A percentile compares a stretch with the other conserved stretches of the same genome.
phyloP scores from a whole-genome alignment of 2,797 vertebrate genomes.

The Macropus fuliginosus region DNA sequence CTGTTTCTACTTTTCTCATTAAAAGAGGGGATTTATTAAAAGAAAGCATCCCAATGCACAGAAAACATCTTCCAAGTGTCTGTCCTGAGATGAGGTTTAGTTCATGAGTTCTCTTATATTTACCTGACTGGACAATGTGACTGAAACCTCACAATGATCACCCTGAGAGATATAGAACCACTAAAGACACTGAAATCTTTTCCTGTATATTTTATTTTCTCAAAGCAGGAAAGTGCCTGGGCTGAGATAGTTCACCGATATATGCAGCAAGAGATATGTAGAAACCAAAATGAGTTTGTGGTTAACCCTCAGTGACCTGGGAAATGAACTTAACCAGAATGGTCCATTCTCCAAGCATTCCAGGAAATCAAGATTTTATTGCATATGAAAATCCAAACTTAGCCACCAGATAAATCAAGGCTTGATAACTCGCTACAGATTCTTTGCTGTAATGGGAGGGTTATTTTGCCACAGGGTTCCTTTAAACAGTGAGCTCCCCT shows the following conservation, averaged over 20 bases:
- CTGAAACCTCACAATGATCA: not conserved
- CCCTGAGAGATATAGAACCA: not conserved
- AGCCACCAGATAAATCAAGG: not conserved
- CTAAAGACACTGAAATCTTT: not conserved
- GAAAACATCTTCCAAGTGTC: not conserved
- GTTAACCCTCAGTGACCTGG: not conserved
- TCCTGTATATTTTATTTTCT: not conserved
- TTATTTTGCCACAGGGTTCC: constrained; percentile 1
- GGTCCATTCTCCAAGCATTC: not conserved
- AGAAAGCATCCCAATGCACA: not conserved
- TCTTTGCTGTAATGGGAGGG: not conserved
- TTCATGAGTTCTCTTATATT: not conserved
- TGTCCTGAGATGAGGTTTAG: not conserved
- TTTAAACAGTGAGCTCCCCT: not conserved
- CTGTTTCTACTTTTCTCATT: not conserved
- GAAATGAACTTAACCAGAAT: not conserved
- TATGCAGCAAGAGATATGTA: not conserved
- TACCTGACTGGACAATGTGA: not conserved
- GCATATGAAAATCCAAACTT: not conserved
- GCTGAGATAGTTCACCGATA: not conserved
- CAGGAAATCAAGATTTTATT: not conserved
- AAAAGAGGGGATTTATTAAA: not conserved
- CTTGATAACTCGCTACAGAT: not conserved
- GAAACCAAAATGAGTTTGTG: not conserved
- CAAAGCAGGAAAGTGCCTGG: not conserved